These are phyloP conservation scores for Melinaea marsaeus DNA, from an alignment of 2,888 invertebrate species.

Conservation along the genomic window DNA sequence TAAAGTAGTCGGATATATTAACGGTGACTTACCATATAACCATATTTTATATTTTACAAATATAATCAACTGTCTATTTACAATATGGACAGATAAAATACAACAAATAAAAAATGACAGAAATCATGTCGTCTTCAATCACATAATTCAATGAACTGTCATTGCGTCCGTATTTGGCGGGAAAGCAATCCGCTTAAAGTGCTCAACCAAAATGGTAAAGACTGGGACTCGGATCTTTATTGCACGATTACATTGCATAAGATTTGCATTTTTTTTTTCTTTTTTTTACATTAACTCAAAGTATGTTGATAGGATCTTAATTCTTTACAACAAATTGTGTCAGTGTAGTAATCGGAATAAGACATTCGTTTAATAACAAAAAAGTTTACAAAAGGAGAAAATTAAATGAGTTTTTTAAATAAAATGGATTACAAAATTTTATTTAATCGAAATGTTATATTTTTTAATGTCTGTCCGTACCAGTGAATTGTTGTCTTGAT, in stretches of 20 bases:
- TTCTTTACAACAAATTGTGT: constrained; percentile 12
- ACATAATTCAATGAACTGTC: constrained; percentile 74
- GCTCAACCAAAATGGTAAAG: constrained; percentile 58
- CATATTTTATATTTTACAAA: constrained; percentile 37
- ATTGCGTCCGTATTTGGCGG: constrained; percentile 72
- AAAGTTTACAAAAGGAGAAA: too few relatives aligned
- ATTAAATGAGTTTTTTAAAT: too few relatives aligned
- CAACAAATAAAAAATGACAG: constrained; percentile 51
- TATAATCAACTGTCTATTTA: constrained; percentile 59
- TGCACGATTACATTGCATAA: constrained; percentile 56
- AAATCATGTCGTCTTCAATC: constrained; percentile 64
- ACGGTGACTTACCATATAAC: constrained; percentile 19
- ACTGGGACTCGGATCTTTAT: constrained; percentile 67
- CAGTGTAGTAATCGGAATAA: constrained; percentile 1
- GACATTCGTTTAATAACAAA: background rate
- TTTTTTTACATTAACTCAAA: constrained; percentile 20
- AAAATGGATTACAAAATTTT: too few relatives aligned
- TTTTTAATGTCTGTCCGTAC: too few relatives aligned
- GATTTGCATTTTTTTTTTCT: constrained; percentile 40
- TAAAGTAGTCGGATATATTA: background rate
- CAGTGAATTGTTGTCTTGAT: too few relatives aligned
- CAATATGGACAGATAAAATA: constrained; percentile 52
- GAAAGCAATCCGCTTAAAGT: constrained; percentile 72
- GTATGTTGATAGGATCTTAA: constrained; percentile 25
- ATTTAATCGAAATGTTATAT: too few relatives aligned